Base-by-base conservation (phyloP, 2,113 vertebrate genomes). In the Paramisgurnus dabryanus region DNA sequence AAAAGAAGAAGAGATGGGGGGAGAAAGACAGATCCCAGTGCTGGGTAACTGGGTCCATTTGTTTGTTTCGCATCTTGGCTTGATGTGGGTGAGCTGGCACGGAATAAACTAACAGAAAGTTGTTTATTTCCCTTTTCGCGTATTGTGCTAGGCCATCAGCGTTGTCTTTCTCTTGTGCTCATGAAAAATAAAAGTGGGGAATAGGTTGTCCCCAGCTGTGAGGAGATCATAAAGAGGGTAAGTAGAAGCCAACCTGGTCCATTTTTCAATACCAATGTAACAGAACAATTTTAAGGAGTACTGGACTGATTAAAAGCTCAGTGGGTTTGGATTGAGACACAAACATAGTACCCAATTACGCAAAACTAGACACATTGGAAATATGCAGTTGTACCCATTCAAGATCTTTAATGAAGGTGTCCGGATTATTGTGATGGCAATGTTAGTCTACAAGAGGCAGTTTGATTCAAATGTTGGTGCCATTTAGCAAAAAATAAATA, bases 21-120 rank as follows among this genome's bases (percentile, higher is more conserved):
- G 60, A 80, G 10, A 22, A 50, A 66, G 63, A 77, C 15, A 15
- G 15, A 66, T 76, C 63, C 45, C 60, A 47, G 12, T 18, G 61
- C 74, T 53, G 4, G 3, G 27, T 66, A 63, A 77, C 63, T 12
- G 34, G 6, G 49, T 94, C 94, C 93, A 93, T 94, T 94, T 93
- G 89, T 92, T 92, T 93, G 91, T 89, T 85, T 84, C 87, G 90
- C 78, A 85, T 94, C 93, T 95, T 94, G 95, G 93, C 92, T 95
- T 95, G 93, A 92, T 91, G 90, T 89, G 93, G 93, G 91, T 95
- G 94, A 94, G 92, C 94, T 93, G 91, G 92, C 92, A 91, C 94
- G 93, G 94, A 95, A 97, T 94, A 95, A 95, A 95, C 95, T 93
- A 96, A 95, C 94, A 94, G 94, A 94, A 95, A 92, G 94, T 94